Base-by-base conservation (phyloP, 2,888 invertebrate genomes). In the Agonopterix subpropinquella region DNA sequence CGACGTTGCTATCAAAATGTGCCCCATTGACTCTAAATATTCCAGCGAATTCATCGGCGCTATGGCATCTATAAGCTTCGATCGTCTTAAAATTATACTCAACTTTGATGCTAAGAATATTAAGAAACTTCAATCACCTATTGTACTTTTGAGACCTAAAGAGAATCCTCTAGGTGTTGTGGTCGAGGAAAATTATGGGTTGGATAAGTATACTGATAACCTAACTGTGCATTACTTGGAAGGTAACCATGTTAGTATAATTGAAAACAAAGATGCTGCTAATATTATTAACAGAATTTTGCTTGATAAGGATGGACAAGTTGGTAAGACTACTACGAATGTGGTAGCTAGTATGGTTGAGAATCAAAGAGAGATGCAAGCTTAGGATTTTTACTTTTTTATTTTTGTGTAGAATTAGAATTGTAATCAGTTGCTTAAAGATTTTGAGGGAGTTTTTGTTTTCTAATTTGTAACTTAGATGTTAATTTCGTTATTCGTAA, bases 171-270 rank as follows among this genome's bases (percentile, higher is more conserved):
- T 89, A 0, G 62, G 89, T n/a, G 68, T 89, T 9, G 81, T 85
- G 0, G 68, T 90, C 2, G 90, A 91, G 46, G 91, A 92, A 36
- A 93, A 94, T 65, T 94, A 94, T 60, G 92, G 91, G 11, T 71
- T 95, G 0, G 89, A 90, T 0, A 88, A 90, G 69, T 70, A 89
- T 18, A 92, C 92, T 0, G 88, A 89, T 0, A 83, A 84, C 2
- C 89, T 94, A 0, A 87, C 89, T 0, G 80, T 94, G 0, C 89
- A 91, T 60, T 89, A 88, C 44, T 80, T 93, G n/a, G 93, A 94
- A 63, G 95, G 95, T 8, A 92, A 93, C 66, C 95, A 95, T 62
- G 71, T 90, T 0, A 91, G 91, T 41, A 93, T 95, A 61, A 66
- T 95, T 57, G 91, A 93, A 10, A 93, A 92, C 62, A 84, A 89